Evolutionary conservation across 2,113 vertebrate genomes (phyloP).

Genomic region (Myotis brandtii): DNA sequence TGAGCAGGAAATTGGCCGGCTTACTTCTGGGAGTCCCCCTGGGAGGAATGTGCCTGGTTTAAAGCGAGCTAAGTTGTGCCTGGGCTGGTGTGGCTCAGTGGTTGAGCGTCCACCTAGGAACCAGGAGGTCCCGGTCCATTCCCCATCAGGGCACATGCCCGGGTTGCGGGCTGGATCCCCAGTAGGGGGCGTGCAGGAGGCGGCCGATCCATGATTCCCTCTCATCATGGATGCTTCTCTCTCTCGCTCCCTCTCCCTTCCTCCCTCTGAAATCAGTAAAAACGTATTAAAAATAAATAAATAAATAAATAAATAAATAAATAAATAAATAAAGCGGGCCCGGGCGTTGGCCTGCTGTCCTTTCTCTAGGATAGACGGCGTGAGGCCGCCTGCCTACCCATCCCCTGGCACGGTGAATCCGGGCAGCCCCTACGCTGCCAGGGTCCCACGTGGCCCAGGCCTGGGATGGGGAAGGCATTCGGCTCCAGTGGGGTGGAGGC

Average conservation of each 20-base stretch:
- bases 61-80: not conserved
- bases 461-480: not conserved
- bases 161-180: no score
- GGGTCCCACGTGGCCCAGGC: not conserved
- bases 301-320: not conserved
- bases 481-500: fast-evolving
- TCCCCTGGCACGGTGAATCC: not conserved
- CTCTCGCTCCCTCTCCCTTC: no score
- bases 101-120: no score
- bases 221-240: no score
- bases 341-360: not conserved
- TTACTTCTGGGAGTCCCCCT: constrained; percentile 60
- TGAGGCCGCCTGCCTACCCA: not conserved
- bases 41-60: not conserved
- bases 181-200: no score
- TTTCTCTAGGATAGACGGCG: not conserved
- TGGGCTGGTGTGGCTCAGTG: no score
- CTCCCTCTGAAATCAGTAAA: no score
- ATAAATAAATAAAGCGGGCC: not conserved
- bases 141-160: no score
- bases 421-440: not conserved
- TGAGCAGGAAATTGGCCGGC: constrained; percentile 53
- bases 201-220: no score
- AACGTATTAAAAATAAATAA: not conserved
- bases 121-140: no score